A percentile compares a stretch with the other conserved stretches of the same genome.
phyloP scores from a whole-genome alignment of 2,797 vertebrate genomes.

The Epinephelus malabaricus region DNA sequence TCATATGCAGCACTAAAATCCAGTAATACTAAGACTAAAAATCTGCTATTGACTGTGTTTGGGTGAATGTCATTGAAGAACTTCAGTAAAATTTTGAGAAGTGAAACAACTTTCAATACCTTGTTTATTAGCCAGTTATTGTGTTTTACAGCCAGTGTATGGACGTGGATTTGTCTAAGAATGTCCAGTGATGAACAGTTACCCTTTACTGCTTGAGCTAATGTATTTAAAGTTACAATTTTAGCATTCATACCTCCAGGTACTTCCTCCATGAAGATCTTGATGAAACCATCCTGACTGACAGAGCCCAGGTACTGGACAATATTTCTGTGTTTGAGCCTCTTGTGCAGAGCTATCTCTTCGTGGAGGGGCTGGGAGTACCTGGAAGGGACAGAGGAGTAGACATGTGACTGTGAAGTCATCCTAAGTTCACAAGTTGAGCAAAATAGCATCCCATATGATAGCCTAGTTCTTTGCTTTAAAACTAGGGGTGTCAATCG shows the following conservation, averaged over 20 bases:
- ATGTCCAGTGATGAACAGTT: background rate
- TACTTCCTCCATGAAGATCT: slow-evolving; percentile 98
- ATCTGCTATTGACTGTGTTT: too few relatives aligned
- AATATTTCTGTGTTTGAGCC: slow-evolving; percentile 93
- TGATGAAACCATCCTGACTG: slow-evolving; percentile 93
- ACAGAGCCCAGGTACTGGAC: slow-evolving; percentile 94
- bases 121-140: background rate
- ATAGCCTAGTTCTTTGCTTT: too few relatives aligned
- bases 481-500: too few relatives aligned
- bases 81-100: background rate
- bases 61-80: too few relatives aligned
- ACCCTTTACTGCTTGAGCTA: background rate
- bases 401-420: background rate
- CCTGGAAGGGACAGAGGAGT: slow-evolving; percentile 70
- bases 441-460: too few relatives aligned
- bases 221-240: background rate
- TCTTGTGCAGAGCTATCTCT: slow-evolving; percentile 94
- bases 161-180: background rate
- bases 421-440: background rate
- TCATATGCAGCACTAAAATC: too few relatives aligned
- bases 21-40: too few relatives aligned
- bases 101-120: background rate
- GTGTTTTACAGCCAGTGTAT: background rate
- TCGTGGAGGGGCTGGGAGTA: slow-evolving; percentile 94
- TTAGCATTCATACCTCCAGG: slow-evolving; percentile 88